A percentile compares a stretch with the other conserved stretches of the same genome.
phyloP scores from a whole-genome alignment of 1,140 invertebrate genomes.

The Thaumetopoea pityocampa region DNA sequence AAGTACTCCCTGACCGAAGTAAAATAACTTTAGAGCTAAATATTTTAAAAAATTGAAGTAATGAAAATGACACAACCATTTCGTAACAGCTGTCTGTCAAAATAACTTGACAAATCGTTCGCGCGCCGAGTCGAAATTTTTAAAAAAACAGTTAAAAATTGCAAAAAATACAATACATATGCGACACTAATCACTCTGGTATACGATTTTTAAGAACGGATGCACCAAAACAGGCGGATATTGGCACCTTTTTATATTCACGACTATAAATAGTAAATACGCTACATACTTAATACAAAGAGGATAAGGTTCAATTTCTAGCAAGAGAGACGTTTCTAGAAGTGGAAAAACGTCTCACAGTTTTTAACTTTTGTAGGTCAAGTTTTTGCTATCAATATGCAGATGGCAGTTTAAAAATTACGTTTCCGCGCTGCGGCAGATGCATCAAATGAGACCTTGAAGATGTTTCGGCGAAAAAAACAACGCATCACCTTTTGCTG shows the following conservation, averaged over 20 bases:
- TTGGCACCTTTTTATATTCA: slow-evolving; percentile 66
- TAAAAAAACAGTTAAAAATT: slow-evolving; percentile 38
- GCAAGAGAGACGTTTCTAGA: slow-evolving; percentile 14
- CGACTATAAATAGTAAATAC: slow-evolving; percentile 16
- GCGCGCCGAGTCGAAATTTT: slow-evolving; percentile 12
- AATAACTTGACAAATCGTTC: slow-evolving; percentile 50
- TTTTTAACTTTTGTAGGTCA: slow-evolving; percentile 69
- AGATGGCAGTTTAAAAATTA: slow-evolving; percentile 64
- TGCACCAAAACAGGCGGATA: slow-evolving; percentile 65
- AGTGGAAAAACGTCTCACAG: slow-evolving; percentile 43
- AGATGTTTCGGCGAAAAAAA: slow-evolving; percentile 55
- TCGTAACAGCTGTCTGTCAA: slow-evolving; percentile 47
- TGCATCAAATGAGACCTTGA: slow-evolving; percentile 55
- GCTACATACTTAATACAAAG: slow-evolving; percentile 4
- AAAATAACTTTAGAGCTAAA: no score
- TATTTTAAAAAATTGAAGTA: no score
- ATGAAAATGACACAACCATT: no score
- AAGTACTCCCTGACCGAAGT: no score
- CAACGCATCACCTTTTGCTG: slow-evolving; percentile 51
- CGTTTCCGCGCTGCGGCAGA: slow-evolving; percentile 55
- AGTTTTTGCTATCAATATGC: slow-evolving; percentile 72
- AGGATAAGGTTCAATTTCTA: slow-evolving; percentile 20
- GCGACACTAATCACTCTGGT: slow-evolving; percentile 56
- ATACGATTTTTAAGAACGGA: slow-evolving; percentile 69
- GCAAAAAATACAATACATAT: slow-evolving; percentile 58